Base-by-base conservation (phyloP, 2,797 vertebrate species). In the Myoxocephalus aenaeus region DNA sequence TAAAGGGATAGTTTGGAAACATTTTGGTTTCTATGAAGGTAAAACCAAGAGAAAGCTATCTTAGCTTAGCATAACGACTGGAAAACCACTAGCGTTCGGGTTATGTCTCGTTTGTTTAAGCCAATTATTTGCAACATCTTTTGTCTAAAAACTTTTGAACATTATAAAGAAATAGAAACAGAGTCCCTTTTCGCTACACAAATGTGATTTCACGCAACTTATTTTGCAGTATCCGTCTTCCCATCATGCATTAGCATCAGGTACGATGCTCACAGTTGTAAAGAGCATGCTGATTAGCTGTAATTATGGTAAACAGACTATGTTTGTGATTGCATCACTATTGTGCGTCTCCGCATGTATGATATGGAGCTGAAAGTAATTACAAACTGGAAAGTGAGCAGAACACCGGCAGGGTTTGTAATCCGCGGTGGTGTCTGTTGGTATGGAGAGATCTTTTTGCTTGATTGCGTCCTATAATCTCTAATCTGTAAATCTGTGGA, bases 391-490 rank as follows among this genome's bases (percentile, higher is more conserved):
- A 80, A 79, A 81, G 77, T 75, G 71, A 81, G 38, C 71, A 64
- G 64, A 63, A 50, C 63, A 48, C 72, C 48, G 61, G 51, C 75
- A 5, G 50, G 66, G 46, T 62, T 87, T 53, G 67, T 90, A 86
- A 87, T 87, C 85, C 36, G 9, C 13, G 27, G 50, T 22, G 12
- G 34, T 22, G 57, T 70, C 34, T 36, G 42, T 36, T 29, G 14
- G 27, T 18, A 22, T 58, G 40, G 29, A 59, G 44, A 82, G 86
- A 89, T 89, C 78, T 85, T 91, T 92, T 86, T 83, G 74, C 77
- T 72, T 85, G 87, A 89, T 90, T 90, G 85, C 83, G 57, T 83
- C 67, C 69, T 70, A 72, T 89, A 89, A 88, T 92, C 85, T 90
- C 65, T 88, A 84, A 87, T 89, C 86, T 89, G 85, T 15, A 38